Base-by-base conservation (phyloP, 2,888 invertebrate species). In the Blomia tropicalis region DNA sequence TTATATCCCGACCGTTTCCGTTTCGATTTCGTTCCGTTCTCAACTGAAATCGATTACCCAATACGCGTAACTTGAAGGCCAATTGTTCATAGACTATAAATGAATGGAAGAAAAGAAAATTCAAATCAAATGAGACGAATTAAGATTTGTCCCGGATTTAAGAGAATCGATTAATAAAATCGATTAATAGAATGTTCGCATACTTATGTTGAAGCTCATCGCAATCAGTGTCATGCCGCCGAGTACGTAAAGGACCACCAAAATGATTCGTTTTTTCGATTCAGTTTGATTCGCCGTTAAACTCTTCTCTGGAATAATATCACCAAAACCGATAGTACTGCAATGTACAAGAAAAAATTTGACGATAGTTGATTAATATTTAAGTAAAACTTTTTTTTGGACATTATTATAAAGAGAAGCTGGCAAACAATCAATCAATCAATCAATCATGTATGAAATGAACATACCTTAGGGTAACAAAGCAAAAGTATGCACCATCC, bases 401-500 rank as follows among this genome's bases (percentile, higher is more conserved):
- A n/a, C n/a, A n/a, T n/a, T n/a, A n/a, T n/a, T n/a, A 47, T 14
- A 22, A n/a, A 27, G 51, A 47, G 51, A 22, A n/a, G 14, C 51
- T 47, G 51, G 51, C 51, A 7, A 47, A 11, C 51, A n/a, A 47
- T 47, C 25, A 54, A n/a, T n/a, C n/a, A n/a, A n/a, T n/a, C n/a
- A n/a, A n/a, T n/a, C n/a, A n/a, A n/a, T 4, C 5, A 32, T 7
- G 14, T 32, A 32, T 23, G 47, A 47, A 47, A 44, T 14, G 5
- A 22, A 19, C 62, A 47, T 4, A 62, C 62, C 62, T 62, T 23
- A 92, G 78, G 2, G 90, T 90, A 71, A 92, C 89, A 75, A 92
- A 92, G 72, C 90, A 91, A 76, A 92, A 92, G 75, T 87, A 92
- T 62, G 89, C 89, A 60, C 90, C 91, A 69, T 92, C 89, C 66